Evolutionary conservation across 2,888 invertebrate species (phyloP), one percentile per base, ranked within the genome.

Genomic region (Stictocephala bisonia): DNA sequence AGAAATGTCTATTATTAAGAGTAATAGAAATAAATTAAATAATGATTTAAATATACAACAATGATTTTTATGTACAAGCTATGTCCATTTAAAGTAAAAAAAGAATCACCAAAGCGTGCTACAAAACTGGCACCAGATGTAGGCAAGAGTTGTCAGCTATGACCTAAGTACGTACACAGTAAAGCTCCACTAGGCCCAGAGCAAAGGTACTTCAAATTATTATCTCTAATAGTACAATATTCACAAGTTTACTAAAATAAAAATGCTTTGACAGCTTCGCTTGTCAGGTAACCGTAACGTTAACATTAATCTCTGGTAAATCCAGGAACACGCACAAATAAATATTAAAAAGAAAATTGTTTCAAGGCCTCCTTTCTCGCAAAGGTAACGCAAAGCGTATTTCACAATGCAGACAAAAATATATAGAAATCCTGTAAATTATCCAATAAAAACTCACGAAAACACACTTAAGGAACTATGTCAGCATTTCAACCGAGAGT

Each of bases 311-410:
- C 20, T 64, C 64, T 44, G 64, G 64, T 44, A 40, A 40, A 60
- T 40, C 60, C 60, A 60, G 60, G 40, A 60, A 40, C 35, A 64
- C 60, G 22, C 35, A 60, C 44, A 44, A 64, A 64, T 64, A 44
- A 64, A 64, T 44, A 64, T 18, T 64, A 64, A 27, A 64, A 41
- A 44, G 24, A 64, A 44, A 26, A 64, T 24, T 40, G 40, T 31
- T 44, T 64, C 44, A 40, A 64, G 44, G 64, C 44, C 64, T 44
- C 27, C 64, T 44, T 41, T 64, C 44, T 44, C 44, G 26, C 44
- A 40, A 64, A 64, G 64, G 64, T 64, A 64, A 64, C 44, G 64
- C 64, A 64, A 64, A 64, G 64, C 64, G 64, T 64, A 64, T 64
- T 64, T 64, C 64, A 64, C 64, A 64, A 64, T 64, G 64, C 64